Conservation (phyloP, 2,888 invertebrate species). For the Epistrophe eligans region DNA sequence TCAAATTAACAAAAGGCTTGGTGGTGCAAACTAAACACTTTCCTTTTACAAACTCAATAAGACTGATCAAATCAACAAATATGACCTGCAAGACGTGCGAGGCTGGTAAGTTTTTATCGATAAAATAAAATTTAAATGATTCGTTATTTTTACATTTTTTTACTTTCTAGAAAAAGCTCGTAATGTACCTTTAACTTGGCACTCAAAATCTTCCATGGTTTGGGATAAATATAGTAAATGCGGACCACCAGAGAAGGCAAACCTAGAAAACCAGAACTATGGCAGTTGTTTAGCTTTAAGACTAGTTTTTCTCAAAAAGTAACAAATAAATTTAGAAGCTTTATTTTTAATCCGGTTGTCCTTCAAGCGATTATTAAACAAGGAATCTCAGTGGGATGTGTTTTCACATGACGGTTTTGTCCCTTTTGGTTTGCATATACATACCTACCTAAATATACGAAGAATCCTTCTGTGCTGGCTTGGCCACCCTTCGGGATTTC, state of each 20-base stretch:
- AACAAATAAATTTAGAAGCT: conserved; percentile 58
- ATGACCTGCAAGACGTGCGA: conserved; percentile 62
- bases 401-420: conserved; percentile 13
- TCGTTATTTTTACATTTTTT: too few species aligned
- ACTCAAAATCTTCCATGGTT: conserved; percentile 2
- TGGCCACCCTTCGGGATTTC: conserved; percentile 53
- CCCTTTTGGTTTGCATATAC: conserved; percentile 53
- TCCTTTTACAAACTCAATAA: not conserved
- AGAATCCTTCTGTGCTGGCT: conserved; percentile 27
- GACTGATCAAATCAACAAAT: conserved; percentile 39
- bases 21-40: not conserved
- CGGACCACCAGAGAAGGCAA: conserved; percentile 1
- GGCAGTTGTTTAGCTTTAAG: conserved; percentile 60
- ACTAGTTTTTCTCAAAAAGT: conserved; percentile 50
- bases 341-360: conserved; percentile 34
- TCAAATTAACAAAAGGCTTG: not conserved
- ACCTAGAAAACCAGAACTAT: conserved; percentile 12
- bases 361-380: conserved; percentile 40
- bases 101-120: conserved; percentile 38
- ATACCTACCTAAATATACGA: not conserved
- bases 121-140: not conserved
- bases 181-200: conserved; percentile 33
- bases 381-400: conserved; percentile 38
- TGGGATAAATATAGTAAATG: conserved; percentile 15
- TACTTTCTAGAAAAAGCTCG: conserved; percentile 37